Conservation (phyloP, 2,888 invertebrate species). For the Nemotelus pantherinus region DNA sequence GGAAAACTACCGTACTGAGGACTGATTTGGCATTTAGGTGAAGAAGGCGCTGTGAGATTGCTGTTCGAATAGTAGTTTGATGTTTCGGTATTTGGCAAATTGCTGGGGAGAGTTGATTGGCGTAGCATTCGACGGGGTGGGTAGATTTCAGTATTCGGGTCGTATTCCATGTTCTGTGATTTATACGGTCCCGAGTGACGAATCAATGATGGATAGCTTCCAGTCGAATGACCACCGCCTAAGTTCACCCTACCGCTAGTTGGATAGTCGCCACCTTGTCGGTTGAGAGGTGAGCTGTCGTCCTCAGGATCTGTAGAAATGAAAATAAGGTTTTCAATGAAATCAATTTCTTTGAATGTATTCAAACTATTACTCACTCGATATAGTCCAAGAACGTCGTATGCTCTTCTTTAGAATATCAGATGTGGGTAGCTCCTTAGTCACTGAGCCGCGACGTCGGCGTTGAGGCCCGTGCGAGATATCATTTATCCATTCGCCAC, state of each 20-base stretch:
- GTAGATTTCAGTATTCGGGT: constrained; percentile 57
- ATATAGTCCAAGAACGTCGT: constrained; percentile 77
- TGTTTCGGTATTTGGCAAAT: constrained; percentile 55
- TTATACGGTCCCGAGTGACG: constrained; percentile 59
- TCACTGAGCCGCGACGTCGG: constrained; percentile 62
- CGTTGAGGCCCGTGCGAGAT: constrained; percentile 68
- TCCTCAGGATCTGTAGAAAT: constrained; percentile 60
- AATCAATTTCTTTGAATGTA: not conserved
- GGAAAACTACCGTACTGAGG: constrained; percentile 60
- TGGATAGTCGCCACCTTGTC: constrained; percentile 65
- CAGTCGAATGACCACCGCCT: constrained; percentile 66
- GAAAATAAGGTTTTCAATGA: not conserved
- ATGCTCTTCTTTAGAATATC: constrained; percentile 75
- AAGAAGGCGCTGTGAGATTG: constrained; percentile 62
- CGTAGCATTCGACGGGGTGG: constrained; percentile 61
- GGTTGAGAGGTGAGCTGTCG: constrained; percentile 54
- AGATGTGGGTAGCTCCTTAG: constrained; percentile 67
- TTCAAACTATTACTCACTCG: constrained; percentile 67
- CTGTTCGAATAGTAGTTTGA: constrained; percentile 55
- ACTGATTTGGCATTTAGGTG: constrained; percentile 61
- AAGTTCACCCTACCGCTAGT: constrained; percentile 68
- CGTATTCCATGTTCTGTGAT: constrained; percentile 52
- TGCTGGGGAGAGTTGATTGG: constrained; percentile 63
- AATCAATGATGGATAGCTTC: constrained; percentile 59
- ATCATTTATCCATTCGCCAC: constrained; percentile 77